Evolutionary conservation across 2,888 invertebrate genomes (phyloP).

Genomic region (Halictus quadricinctus): DNA sequence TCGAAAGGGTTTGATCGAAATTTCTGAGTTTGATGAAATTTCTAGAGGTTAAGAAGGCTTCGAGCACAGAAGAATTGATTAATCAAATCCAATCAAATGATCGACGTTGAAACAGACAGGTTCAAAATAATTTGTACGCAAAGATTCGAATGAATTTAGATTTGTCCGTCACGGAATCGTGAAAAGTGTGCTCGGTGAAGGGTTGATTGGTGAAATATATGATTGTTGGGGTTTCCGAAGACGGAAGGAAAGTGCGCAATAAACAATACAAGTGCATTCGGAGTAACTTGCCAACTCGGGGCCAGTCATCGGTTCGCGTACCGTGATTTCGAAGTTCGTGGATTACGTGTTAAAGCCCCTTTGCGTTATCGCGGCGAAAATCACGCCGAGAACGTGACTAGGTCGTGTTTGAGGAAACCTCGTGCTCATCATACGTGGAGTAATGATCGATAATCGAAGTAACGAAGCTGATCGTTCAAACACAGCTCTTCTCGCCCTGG

Average conservation of each 20-base stretch:
- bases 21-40: too few species aligned
- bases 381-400: slow-evolving; percentile 48
- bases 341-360: slow-evolving; percentile 46
- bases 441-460: slow-evolving; percentile 52
- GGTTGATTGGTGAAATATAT: neutral
- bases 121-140: neutral
- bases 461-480: slow-evolving; percentile 42
- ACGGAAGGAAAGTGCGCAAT: neutral
- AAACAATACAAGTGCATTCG: neutral
- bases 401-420: slow-evolving; percentile 51
- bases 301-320: slow-evolving; percentile 30
- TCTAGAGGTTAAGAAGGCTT: too few species aligned
- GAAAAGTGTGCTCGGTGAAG: too few species aligned
- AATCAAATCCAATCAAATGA: too few species aligned
- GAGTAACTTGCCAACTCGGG: slow-evolving; percentile 26
- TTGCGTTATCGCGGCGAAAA: slow-evolving; percentile 45
- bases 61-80: too few species aligned
- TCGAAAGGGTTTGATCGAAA: too few species aligned
- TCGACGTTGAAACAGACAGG: too few species aligned
- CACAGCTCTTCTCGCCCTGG: neutral
- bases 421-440: slow-evolving; percentile 33
- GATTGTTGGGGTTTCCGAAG: neutral
- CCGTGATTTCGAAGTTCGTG: slow-evolving; percentile 24
- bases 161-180: too few species aligned
- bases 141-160: neutral